These are phyloP conservation scores for Bujurquina vittata DNA, from an alignment of 2,113 vertebrate species.

Conservation along the genomic window DNA sequence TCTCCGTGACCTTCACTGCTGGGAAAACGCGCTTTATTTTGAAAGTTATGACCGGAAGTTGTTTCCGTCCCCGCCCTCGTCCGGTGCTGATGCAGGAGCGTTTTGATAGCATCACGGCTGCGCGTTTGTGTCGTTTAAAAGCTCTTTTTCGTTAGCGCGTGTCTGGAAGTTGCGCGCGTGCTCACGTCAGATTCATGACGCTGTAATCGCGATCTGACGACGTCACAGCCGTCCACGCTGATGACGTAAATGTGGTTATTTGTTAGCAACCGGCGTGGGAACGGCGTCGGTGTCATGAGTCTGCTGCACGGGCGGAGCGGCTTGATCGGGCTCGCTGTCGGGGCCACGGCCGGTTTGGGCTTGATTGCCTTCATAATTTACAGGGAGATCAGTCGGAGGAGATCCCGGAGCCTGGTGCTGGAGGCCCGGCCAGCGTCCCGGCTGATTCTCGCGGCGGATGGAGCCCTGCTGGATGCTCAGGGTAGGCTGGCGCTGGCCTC, in stretches of 20 bases:
- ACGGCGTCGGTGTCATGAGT: slow-evolving; percentile 34
- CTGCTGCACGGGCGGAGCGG: slow-evolving; percentile 62
- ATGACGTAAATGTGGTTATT: neutral
- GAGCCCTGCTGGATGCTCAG: slow-evolving; percentile 29
- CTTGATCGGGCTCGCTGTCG: slow-evolving; percentile 70
- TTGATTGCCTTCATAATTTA: slow-evolving; percentile 73
- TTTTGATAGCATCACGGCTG: neutral
- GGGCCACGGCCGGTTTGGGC: slow-evolving; percentile 73
- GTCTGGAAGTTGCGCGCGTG: neutral
- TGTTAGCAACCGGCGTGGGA: neutral
- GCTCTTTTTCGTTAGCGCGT: too few species aligned
- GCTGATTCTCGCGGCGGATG: neutral
- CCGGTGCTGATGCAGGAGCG: neutral
- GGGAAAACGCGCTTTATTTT: neutral
- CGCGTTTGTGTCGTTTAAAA: too few species aligned
- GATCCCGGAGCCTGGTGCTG: slow-evolving; percentile 1
- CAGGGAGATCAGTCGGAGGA: slow-evolving; percentile 61
- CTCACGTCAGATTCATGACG: neutral
- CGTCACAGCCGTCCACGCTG: neutral
- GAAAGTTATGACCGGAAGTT: neutral
- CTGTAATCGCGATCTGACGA: neutral
- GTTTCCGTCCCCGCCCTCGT: neutral
- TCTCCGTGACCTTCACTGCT: neutral
- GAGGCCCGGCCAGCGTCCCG: neutral
- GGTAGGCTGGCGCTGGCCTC: slow-evolving; percentile 45